phyloP scores from a whole-genome alignment of 2,888 invertebrate genomes.

The Meteorus cinctellus region DNA sequence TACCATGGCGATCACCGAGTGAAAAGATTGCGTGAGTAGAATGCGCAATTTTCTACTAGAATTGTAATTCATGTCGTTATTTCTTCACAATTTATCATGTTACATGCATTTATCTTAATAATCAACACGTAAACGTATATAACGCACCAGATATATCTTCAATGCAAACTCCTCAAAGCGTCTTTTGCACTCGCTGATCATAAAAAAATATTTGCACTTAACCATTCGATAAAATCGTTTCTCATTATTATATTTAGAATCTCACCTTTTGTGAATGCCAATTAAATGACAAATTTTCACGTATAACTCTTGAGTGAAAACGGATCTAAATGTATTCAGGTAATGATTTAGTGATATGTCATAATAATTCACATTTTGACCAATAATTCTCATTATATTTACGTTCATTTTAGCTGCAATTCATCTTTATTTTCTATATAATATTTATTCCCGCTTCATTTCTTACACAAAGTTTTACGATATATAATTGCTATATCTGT shows the following conservation, averaged over 20 bases:
- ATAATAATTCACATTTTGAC: too few species aligned
- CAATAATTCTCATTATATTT: too few species aligned
- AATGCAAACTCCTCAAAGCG: neutral
- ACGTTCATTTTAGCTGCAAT: neutral
- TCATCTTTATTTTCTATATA: neutral
- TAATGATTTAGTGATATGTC: neutral
- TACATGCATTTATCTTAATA: neutral
- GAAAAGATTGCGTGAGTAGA: constrained; percentile 92
- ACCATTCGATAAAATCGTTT: neutral
- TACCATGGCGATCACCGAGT: constrained; percentile 92
- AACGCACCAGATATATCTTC: constrained; percentile 4
- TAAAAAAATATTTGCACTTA: neutral
- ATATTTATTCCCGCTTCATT: neutral
- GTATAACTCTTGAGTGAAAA: neutral
- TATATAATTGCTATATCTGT: constrained; percentile 3
- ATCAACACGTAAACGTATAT: neutral
- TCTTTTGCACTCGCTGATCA: neutral
- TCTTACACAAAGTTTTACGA: neutral
- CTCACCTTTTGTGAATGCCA: neutral
- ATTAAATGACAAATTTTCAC: neutral
- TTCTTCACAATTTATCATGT: neutral
- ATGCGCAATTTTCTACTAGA: neutral
- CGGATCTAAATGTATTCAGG: neutral
- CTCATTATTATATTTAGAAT: neutral
- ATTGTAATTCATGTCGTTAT: constrained; percentile 26